Evolutionary conservation across 2,113 vertebrate species (phyloP).

Genomic region (Phodopus roborovskii): DNA sequence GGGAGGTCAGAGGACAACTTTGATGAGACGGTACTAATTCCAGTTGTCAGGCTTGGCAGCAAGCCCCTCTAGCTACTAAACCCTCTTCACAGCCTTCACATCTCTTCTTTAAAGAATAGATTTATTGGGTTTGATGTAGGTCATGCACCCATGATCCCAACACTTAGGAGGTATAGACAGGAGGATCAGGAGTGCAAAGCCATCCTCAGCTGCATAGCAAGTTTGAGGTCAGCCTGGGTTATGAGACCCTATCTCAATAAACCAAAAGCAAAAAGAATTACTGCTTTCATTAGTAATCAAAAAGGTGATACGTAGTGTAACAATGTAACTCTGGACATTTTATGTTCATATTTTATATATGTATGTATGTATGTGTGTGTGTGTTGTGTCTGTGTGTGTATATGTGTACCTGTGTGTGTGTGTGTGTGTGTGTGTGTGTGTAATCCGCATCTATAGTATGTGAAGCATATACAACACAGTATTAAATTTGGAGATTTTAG

Average conservation of each 20-base stretch:
- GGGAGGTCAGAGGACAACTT: background rate
- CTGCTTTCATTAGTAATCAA: conserved; percentile 2
- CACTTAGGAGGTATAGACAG: background rate
- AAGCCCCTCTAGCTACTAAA: background rate
- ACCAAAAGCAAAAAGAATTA: background rate
- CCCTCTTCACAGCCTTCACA: background rate
- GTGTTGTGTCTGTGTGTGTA: too few species aligned
- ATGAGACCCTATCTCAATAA: background rate
- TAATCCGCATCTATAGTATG: background rate
- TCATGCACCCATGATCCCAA: background rate
- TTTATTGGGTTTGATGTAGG: background rate
- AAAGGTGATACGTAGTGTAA: background rate
- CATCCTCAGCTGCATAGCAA: background rate
- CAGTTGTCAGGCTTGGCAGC: background rate
- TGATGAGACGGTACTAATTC: background rate
- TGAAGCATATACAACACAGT: background rate
- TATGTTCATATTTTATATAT: background rate
- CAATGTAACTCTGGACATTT: background rate
- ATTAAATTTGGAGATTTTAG: conserved; percentile 9
- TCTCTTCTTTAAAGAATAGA: background rate
- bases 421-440: background rate
- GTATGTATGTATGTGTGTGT: background rate
- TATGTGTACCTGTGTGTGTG: background rate
- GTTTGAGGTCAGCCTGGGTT: background rate
- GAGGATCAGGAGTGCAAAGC: background rate